phyloP scores from a whole-genome alignment of 92 coral and sea anemone species.

The Bergia sp. region DNA sequence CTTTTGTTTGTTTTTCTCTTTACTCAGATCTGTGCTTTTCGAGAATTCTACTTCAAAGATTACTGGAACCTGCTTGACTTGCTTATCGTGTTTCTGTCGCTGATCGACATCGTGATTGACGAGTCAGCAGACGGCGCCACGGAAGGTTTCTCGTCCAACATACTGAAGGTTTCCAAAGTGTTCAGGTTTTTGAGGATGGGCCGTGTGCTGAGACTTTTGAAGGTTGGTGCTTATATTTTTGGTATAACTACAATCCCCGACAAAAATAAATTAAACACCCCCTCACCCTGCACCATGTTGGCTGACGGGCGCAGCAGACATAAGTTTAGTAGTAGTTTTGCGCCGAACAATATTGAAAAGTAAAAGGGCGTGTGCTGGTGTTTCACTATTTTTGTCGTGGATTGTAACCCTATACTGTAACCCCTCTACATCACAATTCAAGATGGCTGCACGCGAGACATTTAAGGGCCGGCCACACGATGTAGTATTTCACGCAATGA shows the following conservation, averaged over 20 bases:
- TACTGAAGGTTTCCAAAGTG: conserved; percentile 88
- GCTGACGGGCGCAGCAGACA: no score
- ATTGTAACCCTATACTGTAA: no score
- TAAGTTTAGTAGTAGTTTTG: no score
- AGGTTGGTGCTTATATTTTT: conserved; percentile 59
- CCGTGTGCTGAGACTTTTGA: conserved; percentile 88
- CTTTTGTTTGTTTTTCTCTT: background rate
- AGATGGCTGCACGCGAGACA: no score
- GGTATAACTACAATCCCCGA: background rate
- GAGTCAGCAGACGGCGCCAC: conserved; percentile 79
- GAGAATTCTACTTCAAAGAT: conserved; percentile 89
- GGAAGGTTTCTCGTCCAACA: conserved; percentile 87
- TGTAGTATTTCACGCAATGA: no score
- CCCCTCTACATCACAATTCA: no score
- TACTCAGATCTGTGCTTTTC: conserved; percentile 73
- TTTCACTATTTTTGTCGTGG: no score
- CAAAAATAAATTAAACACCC: no score
- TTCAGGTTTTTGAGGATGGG: conserved; percentile 95
- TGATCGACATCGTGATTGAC: conserved; percentile 92
- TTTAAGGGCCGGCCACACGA: no score
- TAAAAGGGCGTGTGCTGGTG: no score
- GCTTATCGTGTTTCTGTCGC: conserved; percentile 77
- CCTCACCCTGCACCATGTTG: no score
- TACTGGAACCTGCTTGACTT: conserved; percentile 96
- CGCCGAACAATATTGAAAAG: no score